phyloP scores from a whole-genome alignment of 2,113 vertebrate species.

The Amphiprion ocellaris region DNA sequence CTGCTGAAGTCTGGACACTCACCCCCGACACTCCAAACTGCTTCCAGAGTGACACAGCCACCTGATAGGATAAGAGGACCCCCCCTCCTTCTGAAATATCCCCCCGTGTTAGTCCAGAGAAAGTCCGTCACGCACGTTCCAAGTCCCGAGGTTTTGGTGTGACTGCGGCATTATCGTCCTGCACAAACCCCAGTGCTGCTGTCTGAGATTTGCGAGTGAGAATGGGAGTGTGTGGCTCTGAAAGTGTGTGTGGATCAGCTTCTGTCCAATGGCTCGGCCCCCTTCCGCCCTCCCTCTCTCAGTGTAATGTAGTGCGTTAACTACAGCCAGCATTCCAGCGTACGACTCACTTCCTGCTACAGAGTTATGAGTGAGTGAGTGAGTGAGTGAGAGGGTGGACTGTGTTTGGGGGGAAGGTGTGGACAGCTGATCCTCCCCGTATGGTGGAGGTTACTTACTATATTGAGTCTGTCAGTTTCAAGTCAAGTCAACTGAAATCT shows the following conservation, averaged over 20 bases:
- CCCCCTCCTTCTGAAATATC: constrained; percentile 34
- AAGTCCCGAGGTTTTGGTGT: constrained; percentile 28
- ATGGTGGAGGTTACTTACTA: background rate
- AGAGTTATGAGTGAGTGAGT: constrained; percentile 31
- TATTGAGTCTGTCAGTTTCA: background rate
- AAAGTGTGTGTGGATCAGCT: constrained; percentile 60
- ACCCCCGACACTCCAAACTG: constrained; percentile 51
- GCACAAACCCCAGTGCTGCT: constrained; percentile 39
- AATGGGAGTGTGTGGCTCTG: constrained; percentile 44
- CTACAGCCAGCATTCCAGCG: constrained; percentile 79
- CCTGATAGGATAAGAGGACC: constrained; percentile 47
- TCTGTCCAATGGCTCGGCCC: constrained; percentile 71
- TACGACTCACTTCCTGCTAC: constrained; percentile 80
- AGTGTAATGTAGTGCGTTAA: constrained; percentile 54
- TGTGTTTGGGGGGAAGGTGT: constrained; percentile 7
- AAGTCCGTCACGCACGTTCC: constrained; percentile 25
- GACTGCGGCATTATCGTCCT: constrained; percentile 64
- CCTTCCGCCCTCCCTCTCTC: constrained; percentile 40
- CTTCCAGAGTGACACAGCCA: constrained; percentile 49
- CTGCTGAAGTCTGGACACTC: constrained; percentile 54
- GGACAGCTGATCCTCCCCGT: background rate
- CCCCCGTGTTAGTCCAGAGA: constrained; percentile 50
- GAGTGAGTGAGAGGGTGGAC: constrained; percentile 33
- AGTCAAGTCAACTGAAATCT: background rate
- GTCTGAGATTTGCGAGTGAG: constrained; percentile 52